These are phyloP conservation scores for Halichondria panicea DNA, from an alignment of 37 sponge, comb jelly and placozoan species.

Conservation along the genomic window DNA sequence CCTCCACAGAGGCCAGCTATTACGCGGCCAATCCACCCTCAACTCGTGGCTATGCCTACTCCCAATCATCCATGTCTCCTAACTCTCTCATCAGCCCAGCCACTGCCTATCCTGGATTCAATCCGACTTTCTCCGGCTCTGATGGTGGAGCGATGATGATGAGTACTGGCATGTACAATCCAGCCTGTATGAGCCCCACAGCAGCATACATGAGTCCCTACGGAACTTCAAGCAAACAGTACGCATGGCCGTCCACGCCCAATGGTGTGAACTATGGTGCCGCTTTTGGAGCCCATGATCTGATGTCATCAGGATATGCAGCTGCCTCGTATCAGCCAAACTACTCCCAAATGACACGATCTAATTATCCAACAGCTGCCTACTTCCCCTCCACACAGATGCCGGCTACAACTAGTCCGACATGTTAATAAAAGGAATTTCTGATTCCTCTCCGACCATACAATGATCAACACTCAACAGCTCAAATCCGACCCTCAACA, in stretches of 20 bases:
- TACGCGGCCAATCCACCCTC: constrained; percentile 3
- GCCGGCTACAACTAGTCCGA: neutral
- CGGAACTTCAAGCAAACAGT: constrained; percentile 50
- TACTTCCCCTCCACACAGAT: constrained; percentile 24
- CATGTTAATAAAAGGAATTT: neutral
- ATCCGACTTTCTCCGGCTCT: neutral
- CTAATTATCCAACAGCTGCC: constrained; percentile 6
- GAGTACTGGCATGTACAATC: neutral
- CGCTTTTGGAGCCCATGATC: constrained; percentile 46
- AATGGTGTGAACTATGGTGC: constrained; percentile 32
- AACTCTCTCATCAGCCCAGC: constrained; percentile 10
- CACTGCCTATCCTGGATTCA: constrained; percentile 20
- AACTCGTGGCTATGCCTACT: constrained; percentile 21
- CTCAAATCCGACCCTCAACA: no score
- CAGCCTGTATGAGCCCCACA: constrained; percentile 47
- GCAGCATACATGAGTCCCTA: constrained; percentile 51
- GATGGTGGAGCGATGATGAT: constrained; percentile 5
- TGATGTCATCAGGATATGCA: constrained; percentile 20
- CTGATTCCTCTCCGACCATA: no score
- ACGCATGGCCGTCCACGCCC: constrained; percentile 53
- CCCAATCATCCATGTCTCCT: constrained; percentile 20
- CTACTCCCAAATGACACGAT: constrained; percentile 23
- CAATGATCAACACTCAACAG: no score
- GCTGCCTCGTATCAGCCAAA: constrained; percentile 3
- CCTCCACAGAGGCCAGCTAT: neutral